Evolutionary conservation across 37 sponge, comb jelly and placozoan genomes (phyloP).

Genomic region (Eunapius fragilis): DNA sequence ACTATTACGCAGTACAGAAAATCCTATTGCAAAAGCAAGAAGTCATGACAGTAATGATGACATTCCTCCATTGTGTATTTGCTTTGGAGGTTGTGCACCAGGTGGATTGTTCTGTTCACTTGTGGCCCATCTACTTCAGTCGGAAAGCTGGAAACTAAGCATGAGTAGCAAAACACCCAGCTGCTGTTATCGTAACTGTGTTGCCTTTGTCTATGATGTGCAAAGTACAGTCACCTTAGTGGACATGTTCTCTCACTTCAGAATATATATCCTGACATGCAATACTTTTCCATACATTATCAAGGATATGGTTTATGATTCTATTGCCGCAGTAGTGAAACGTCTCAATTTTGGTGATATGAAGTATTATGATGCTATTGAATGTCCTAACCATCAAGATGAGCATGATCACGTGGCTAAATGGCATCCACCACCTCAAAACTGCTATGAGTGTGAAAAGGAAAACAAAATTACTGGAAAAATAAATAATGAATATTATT

Average conservation of each 20-base stretch:
- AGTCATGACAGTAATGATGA: background rate
- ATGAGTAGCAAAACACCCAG: background rate
- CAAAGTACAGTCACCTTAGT: background rate
- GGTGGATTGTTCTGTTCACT: background rate
- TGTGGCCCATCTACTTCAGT: background rate
- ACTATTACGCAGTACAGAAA: background rate
- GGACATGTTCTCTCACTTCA: background rate
- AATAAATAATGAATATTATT: too few species aligned
- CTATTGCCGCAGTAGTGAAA: background rate
- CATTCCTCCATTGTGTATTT: background rate
- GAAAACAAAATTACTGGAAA: too few species aligned
- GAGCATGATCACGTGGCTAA: background rate
- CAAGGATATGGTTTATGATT: background rate
- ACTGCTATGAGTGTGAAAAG: too few species aligned
- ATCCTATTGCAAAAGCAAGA: background rate
- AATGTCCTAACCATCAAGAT: background rate
- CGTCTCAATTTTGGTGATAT: background rate
- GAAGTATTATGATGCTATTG: background rate
- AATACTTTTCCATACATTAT: background rate
- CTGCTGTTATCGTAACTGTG: background rate
- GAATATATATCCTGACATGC: background rate
- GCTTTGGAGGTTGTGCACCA: background rate
- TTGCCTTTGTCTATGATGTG: background rate
- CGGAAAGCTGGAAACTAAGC: background rate
- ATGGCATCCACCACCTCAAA: background rate